Evolutionary conservation across 1,140 invertebrate genomes (phyloP).

Genomic region (Drosophila fuyamai): DNA sequence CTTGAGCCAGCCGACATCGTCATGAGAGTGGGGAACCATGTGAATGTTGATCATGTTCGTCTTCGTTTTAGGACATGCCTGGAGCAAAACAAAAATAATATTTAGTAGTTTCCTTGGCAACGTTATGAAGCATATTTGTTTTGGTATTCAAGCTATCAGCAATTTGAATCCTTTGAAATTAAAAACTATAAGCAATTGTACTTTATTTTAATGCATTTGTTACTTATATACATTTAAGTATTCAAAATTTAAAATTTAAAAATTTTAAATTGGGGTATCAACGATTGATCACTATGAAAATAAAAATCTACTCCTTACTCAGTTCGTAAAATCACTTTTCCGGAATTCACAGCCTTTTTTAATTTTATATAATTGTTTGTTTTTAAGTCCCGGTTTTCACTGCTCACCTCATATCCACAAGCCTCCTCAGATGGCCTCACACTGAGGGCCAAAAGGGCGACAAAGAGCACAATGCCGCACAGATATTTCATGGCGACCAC

Average conservation of each 20-base stretch:
- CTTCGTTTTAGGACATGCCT: conserved; percentile 88
- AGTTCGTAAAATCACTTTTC: not conserved
- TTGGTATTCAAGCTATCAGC: too few relatives aligned
- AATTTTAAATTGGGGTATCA: too few relatives aligned
- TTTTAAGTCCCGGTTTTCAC: not conserved
- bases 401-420: conserved; percentile 67
- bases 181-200: too few relatives aligned
- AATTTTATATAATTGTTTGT: not conserved
- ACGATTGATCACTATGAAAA: too few relatives aligned
- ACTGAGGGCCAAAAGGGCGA: conserved; percentile 35
- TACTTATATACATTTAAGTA: too few relatives aligned
- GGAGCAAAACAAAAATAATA: not conserved
- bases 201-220: too few relatives aligned
- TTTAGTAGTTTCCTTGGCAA: not conserved
- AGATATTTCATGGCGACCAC: conserved; percentile 34
- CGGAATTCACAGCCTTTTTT: not conserved
- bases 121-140: too few relatives aligned
- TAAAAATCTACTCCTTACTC: conserved; percentile 65
- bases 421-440: conserved; percentile 36
- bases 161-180: too few relatives aligned
- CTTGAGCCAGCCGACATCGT: conserved; percentile 97
- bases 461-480: conserved; percentile 36
- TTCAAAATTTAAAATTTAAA: too few relatives aligned
- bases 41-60: conserved; percentile 91
- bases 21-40: conserved; percentile 92